These are phyloP conservation scores for Enteromius mattozi DNA, from an alignment of 2,797 vertebrate genomes.

Conservation along the genomic window DNA sequence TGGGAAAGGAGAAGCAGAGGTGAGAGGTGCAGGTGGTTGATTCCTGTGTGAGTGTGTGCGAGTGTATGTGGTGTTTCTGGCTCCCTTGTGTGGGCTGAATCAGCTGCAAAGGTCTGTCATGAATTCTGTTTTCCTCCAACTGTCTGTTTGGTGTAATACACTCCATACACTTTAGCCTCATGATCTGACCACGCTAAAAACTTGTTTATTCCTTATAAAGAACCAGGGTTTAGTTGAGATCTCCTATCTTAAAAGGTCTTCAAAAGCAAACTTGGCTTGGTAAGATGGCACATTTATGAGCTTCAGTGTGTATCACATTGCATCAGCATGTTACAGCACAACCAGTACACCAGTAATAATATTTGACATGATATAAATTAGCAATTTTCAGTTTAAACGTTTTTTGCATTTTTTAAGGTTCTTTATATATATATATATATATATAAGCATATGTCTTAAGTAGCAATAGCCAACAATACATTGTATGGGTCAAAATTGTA, in stretches of 20 bases:
- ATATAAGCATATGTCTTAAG: no score
- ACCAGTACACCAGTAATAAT: not conserved
- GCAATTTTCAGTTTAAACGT: not conserved
- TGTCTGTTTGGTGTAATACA: slow-evolving; percentile 41
- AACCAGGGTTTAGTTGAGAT: slow-evolving; percentile 2
- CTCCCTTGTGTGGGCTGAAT: slow-evolving; percentile 54
- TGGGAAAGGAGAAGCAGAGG: slow-evolving; percentile 35
- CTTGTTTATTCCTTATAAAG: not conserved
- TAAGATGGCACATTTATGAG: slow-evolving; percentile 1
- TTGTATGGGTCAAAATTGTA: no score
- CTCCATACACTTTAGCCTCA: slow-evolving; percentile 9
- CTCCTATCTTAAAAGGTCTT: not conserved
- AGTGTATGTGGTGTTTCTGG: slow-evolving; percentile 26
- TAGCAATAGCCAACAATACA: no score
- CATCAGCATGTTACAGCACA: slow-evolving; percentile 5
- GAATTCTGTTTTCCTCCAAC: slow-evolving; percentile 45
- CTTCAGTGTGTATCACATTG: not conserved
- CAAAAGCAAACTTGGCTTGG: not conserved
- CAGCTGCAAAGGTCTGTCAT: slow-evolving; percentile 53
- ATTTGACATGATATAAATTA: slow-evolving; percentile 2
- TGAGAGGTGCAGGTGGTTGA: slow-evolving; percentile 25
- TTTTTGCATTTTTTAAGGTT: no score
- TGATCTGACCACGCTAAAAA: not conserved
- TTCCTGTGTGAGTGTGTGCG: not conserved
- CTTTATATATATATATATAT: no score